Conservation (phyloP, 2,113 vertebrate species). For the Proteles cristata region DNA sequence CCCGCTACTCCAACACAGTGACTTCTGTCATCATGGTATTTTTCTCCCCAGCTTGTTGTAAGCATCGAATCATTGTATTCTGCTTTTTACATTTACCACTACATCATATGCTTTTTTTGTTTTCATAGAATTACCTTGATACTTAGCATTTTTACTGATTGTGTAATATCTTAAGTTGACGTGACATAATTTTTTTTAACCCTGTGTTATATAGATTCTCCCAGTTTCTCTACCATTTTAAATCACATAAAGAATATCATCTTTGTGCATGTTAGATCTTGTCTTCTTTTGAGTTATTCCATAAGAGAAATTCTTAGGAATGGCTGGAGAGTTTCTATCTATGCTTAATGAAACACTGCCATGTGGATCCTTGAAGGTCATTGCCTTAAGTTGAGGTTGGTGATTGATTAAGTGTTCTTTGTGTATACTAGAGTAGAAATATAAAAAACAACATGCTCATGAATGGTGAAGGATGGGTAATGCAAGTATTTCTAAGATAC, state of each 20-base stretch:
- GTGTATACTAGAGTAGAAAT: background rate
- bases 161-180: background rate
- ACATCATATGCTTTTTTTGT: background rate
- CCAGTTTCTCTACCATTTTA: slow-evolving; percentile 2
- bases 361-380: background rate
- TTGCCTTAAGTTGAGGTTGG: background rate
- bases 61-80: background rate
- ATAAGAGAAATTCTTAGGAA: slow-evolving; percentile 5
- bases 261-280: background rate
- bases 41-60: slow-evolving; percentile 19
- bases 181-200: background rate
- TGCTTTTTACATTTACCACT: slow-evolving; percentile 1
- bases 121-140: background rate
- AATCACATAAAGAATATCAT: background rate
- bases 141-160: background rate
- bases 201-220: background rate
- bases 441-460: background rate
- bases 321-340: background rate
- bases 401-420: background rate
- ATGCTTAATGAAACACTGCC: background rate
- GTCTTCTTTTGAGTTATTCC: slow-evolving; percentile 4
- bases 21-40: background rate
- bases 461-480: background rate
- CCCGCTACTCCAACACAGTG: background rate
- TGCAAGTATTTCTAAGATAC: background rate